These are phyloP conservation scores for Nasonia longicornis DNA, from an alignment of 1,140 invertebrate genomes.

Conservation along the genomic window DNA sequence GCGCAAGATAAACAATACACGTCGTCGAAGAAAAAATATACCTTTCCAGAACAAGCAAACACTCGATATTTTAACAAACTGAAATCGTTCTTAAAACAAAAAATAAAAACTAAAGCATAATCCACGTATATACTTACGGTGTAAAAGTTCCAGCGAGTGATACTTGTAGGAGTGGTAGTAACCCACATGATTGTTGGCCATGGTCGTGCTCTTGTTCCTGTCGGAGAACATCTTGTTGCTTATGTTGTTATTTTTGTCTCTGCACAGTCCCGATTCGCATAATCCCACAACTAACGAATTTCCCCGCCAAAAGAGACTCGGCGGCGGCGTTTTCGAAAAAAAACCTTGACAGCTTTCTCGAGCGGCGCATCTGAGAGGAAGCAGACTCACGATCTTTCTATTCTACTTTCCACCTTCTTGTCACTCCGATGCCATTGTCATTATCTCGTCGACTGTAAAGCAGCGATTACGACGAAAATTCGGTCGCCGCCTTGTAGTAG, in stretches of 20 bases:
- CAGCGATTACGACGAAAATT: slow-evolving; percentile 26
- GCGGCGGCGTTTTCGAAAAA: background rate
- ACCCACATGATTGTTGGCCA: slow-evolving; percentile 46
- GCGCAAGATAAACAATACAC: background rate
- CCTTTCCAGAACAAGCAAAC: background rate
- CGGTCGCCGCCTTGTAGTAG: background rate
- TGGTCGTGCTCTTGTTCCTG: slow-evolving; percentile 17
- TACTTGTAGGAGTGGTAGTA: slow-evolving; percentile 55
- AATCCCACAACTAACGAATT: background rate
- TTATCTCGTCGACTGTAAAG: slow-evolving; percentile 23
- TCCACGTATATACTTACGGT: slow-evolving; percentile 48
- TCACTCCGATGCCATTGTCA: background rate
- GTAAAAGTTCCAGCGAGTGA: slow-evolving; percentile 51
- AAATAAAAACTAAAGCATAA: background rate
- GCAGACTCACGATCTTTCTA: background rate
- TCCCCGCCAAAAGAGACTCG: background rate
- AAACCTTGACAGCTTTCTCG: background rate
- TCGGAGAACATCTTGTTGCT: slow-evolving; percentile 42
- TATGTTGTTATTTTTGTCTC: background rate
- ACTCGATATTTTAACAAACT: too few relatives aligned
- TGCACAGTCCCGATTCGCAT: background rate
- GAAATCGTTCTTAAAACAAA: too few relatives aligned
- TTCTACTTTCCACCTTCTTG: slow-evolving; percentile 1
- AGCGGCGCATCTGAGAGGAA: background rate
- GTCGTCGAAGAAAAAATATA: background rate